phyloP scores from a whole-genome alignment of 2,888 invertebrate species.

The Harpalus rufipes region DNA sequence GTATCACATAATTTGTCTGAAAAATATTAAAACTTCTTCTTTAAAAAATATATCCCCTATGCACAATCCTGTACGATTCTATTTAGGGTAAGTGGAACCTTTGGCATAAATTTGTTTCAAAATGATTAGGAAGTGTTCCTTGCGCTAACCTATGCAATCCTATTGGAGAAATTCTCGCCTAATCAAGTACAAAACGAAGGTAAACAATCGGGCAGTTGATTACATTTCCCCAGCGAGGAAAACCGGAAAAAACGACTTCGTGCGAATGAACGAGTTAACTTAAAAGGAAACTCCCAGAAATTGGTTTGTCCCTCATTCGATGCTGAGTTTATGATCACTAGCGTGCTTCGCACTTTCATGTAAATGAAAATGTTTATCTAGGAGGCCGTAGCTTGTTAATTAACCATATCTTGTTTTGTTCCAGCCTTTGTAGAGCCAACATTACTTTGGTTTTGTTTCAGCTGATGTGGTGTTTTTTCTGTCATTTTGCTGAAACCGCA shows the following conservation, averaged over 20 bases:
- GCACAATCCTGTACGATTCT: neutral
- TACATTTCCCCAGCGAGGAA: slow-evolving; percentile 39
- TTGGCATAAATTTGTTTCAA: slow-evolving; percentile 11
- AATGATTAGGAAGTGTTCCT: slow-evolving; percentile 1
- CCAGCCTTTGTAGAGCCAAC: neutral
- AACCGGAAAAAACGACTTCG: slow-evolving; percentile 26
- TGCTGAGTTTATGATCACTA: slow-evolving; percentile 24
- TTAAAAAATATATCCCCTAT: neutral
- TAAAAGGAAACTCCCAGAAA: slow-evolving; percentile 56
- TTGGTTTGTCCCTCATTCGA: slow-evolving; percentile 40
- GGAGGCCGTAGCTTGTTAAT: slow-evolving; percentile 32
- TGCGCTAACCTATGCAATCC: slow-evolving; percentile 26
- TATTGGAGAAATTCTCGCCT: slow-evolving; percentile 35
- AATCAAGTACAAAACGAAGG: slow-evolving; percentile 44
- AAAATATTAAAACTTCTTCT: neutral
- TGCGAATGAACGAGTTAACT: neutral
- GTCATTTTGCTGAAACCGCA: slow-evolving; percentile 21
- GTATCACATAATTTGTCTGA: neutral
- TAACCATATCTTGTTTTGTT: slow-evolving; percentile 48
- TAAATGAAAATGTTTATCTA: slow-evolving; percentile 55
- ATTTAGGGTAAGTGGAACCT: slow-evolving; percentile 1
- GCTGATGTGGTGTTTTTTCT: slow-evolving; percentile 14
- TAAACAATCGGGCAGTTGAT: slow-evolving; percentile 50
- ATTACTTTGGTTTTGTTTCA: slow-evolving; percentile 11
- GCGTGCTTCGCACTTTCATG: slow-evolving; percentile 10